phyloP scores from a whole-genome alignment of 2,797 vertebrate species.

The Danio albolineatus region DNA sequence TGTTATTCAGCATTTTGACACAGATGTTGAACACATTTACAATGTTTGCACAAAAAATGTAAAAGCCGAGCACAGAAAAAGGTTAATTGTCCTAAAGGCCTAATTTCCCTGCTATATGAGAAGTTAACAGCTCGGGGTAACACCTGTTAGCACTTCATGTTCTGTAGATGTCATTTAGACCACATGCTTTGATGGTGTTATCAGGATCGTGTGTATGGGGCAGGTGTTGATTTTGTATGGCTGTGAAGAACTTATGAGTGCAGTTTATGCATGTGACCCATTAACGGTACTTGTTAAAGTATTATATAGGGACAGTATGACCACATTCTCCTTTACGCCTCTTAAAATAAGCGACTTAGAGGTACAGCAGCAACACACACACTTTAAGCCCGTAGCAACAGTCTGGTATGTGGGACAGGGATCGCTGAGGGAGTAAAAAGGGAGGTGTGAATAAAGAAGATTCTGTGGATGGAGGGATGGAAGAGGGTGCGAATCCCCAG shows the following conservation, averaged over 20 bases:
- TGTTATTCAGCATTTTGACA: not conserved
- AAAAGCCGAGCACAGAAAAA: not conserved
- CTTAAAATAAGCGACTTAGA: not conserved
- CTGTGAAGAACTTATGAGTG: slow-evolving; percentile 5
- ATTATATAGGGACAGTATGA: not conserved
- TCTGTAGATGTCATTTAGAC: slow-evolving; percentile 1
- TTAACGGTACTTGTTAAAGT: not conserved
- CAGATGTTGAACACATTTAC: not conserved
- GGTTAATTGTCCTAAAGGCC: not conserved
- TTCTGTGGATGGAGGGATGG: not conserved
- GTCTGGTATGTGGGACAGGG: slow-evolving; percentile 22
- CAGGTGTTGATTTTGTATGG: slow-evolving; percentile 5
- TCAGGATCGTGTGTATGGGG: slow-evolving; percentile 10
- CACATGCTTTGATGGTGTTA: slow-evolving; percentile 10
- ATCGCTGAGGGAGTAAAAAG: slow-evolving; percentile 1
- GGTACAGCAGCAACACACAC: slow-evolving; percentile 48
- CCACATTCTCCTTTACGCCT: not conserved
- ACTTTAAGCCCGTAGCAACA: slow-evolving; percentile 20
- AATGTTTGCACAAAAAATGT: not conserved
- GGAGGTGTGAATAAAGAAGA: slow-evolving; percentile 19
- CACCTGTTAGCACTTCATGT: slow-evolving; percentile 12
- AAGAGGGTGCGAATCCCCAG: slow-evolving; percentile 9
- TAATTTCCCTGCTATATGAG: not conserved
- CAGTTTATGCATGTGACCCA: not conserved
- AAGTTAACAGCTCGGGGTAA: not conserved